Conservation (phyloP, 1,140 invertebrate genomes). For the Cotesia vestalis region DNA sequence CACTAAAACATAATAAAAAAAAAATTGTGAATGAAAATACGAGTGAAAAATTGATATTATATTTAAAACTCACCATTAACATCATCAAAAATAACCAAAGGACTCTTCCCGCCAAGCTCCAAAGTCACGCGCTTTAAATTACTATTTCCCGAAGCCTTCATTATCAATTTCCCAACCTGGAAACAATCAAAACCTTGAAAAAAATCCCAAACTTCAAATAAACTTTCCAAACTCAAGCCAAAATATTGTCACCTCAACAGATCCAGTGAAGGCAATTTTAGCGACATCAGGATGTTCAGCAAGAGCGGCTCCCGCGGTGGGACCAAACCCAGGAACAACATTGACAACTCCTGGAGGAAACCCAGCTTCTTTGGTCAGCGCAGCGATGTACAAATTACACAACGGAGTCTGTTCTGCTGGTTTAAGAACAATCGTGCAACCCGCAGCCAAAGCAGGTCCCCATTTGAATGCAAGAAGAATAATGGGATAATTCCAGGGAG, state of each 20-base stretch:
- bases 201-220: no score
- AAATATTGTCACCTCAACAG: conserved; percentile 55
- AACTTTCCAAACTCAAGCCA: no score
- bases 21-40: neutral
- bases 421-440: conserved; percentile 90
- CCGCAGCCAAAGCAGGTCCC: conserved; percentile 83
- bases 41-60: neutral
- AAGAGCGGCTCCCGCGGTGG: conserved; percentile 76
- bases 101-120: conserved; percentile 91
- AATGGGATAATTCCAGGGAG: conserved; percentile 92
- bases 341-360: conserved; percentile 90
- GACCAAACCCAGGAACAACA: conserved; percentile 83
- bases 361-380: conserved; percentile 84
- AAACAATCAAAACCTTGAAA: conserved; percentile 1
- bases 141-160: conserved; percentile 75
- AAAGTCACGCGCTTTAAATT: conserved; percentile 89
- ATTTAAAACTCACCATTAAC: conserved; percentile 54
- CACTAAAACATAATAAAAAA: conserved; percentile 64
- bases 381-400: conserved; percentile 82
- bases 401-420: conserved; percentile 95
- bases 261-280: conserved; percentile 79
- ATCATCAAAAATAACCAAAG: conserved; percentile 80
- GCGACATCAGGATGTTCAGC: conserved; percentile 72
- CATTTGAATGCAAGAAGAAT: conserved; percentile 88
- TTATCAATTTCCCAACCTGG: conserved; percentile 79